A percentile compares a stretch with the other conserved stretches of the same genome.
Evolutionary conservation across 2,113 vertebrate species (phyloP).

Genomic region (Geococcyx californianus): DNA sequence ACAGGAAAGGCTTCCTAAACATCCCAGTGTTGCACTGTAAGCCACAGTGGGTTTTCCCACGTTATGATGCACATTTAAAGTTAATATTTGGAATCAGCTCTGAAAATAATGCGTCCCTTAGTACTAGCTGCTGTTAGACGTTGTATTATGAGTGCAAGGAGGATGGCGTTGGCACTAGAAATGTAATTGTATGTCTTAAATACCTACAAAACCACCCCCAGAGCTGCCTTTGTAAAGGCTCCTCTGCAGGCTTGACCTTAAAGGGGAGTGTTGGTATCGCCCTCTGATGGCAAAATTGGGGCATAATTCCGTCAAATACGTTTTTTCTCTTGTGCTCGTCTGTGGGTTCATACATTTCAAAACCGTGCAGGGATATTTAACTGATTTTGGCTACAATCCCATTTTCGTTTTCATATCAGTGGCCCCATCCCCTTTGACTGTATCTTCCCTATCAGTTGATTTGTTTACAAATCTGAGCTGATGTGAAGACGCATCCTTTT

Average conservation of each 20-base stretch:
- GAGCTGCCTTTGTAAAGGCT: not conserved
- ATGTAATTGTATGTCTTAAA: conserved; percentile 7
- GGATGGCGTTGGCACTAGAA: not conserved
- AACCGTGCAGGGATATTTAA: not conserved
- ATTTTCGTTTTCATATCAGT: not conserved
- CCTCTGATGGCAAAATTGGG: conserved; percentile 42
- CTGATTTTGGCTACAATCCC: not conserved
- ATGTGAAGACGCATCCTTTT: conserved; percentile 16
- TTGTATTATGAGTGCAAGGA: not conserved
- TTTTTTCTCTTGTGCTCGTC: not conserved
- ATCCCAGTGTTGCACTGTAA: conserved; percentile 16
- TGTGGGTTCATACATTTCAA: not conserved
- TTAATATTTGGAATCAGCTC: conserved; percentile 46
- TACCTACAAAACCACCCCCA: not conserved
- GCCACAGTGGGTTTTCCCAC: not conserved
- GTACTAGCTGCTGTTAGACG: conserved; percentile 4
- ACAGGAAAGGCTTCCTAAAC: conserved; percentile 30
- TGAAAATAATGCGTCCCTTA: conserved; percentile 39
- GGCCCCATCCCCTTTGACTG: conserved; percentile 8
- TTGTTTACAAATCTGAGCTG: conserved; percentile 59
- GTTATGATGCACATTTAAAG: conserved; percentile 6
- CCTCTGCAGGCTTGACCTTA: not conserved
- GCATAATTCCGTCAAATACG: not conserved
- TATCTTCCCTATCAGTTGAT: conserved; percentile 50
- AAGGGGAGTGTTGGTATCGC: conserved; percentile 40